A percentile compares a stretch with the other conserved stretches of the same genome.
These are phyloP conservation scores for Drosophila neocordata DNA, from an alignment of 1,140 invertebrate genomes.

Conservation along the genomic window DNA sequence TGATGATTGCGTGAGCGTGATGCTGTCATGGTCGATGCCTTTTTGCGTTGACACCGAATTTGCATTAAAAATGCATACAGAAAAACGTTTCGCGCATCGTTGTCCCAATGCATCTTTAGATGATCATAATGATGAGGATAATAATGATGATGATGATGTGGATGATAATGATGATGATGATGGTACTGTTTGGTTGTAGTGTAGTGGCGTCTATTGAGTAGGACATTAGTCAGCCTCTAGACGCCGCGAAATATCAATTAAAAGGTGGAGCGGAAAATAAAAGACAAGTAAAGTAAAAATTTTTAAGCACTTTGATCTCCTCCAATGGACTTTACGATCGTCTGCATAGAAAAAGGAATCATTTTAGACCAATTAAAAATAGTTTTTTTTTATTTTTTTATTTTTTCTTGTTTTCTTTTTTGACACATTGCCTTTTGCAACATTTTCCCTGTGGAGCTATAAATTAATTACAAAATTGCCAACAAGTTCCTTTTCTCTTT, in stretches of 20 bases:
- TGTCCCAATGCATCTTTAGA: slow-evolving; percentile 23
- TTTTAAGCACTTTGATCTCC: slow-evolving; percentile 67
- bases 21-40: slow-evolving; percentile 76
- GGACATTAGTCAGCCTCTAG: slow-evolving; percentile 73
- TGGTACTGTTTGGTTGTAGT: not conserved
- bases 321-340: slow-evolving; percentile 62
- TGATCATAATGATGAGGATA: not conserved
- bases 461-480: slow-evolving; percentile 74
- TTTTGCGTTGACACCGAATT: slow-evolving; percentile 79
- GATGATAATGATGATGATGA: slow-evolving; percentile 53
- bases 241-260: slow-evolving; percentile 72
- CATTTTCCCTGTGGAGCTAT: slow-evolving; percentile 49
- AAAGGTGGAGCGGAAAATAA: slow-evolving; percentile 58
- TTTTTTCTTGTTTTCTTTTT: slow-evolving; percentile 3
- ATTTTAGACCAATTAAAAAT: slow-evolving; percentile 74
- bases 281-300: slow-evolving; percentile 48
- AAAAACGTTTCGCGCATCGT: not conserved
- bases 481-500: not conserved
- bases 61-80: slow-evolving; percentile 68
- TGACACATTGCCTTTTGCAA: slow-evolving; percentile 67
- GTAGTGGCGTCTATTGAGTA: slow-evolving; percentile 74
- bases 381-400: slow-evolving; percentile 39
- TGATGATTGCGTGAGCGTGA: slow-evolving; percentile 56
- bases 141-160: not conserved
- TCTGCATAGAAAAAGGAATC: slow-evolving; percentile 24